Base-by-base conservation (phyloP, 2,797 vertebrate species). In the Lithobates pipiens region DNA sequence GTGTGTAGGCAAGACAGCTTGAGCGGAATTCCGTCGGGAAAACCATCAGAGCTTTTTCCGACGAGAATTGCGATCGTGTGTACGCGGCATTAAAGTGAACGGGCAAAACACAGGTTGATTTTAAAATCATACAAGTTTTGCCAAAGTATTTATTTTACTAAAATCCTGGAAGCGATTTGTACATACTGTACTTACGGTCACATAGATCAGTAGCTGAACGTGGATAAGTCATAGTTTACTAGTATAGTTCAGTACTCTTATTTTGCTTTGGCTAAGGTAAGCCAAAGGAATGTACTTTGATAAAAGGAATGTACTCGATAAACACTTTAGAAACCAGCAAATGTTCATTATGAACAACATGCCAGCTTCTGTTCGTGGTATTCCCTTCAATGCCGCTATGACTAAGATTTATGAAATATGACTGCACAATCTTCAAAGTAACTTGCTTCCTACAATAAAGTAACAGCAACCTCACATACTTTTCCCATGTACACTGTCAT, bases 321-420 rank as follows among this genome's bases (percentile, higher is more conserved):
- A 80, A 80, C 70, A 80, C 29, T 72, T 36, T 29, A 21, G 29
- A 80, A 54, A 57, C 78, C 23, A 3, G 27, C 21, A 77, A 61
- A 61, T 46, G 29, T 77, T 69, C 76, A 36, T 42, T 16, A 29
- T 78, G 32, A 9, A 39, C 39, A 72, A 27, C 68, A 50, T 57
- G 69, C 36, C 32, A 50, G 57, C 54, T 27, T 83, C 72, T 68
- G 61, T 15, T 71, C 44, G 23, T 42, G 36, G 9, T 36, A n/a
- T 42, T 44, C 29, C 46, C 39, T 84, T 63, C 46, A 78, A 25
- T 39, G 8, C 13, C 25, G 18, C 32, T 18, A 32, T 74, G 65
- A 78, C 21, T 73, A 73, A 79, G 76, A 70, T 85, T 85, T 85
- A 85, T 79, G 70, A 73, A 70, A 71, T 72, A 79, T 73, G 76